Evolutionary conservation across 2,113 vertebrate species (phyloP), one percentile per base, ranked within the genome.

Genomic region (Indicator indicator): DNA sequence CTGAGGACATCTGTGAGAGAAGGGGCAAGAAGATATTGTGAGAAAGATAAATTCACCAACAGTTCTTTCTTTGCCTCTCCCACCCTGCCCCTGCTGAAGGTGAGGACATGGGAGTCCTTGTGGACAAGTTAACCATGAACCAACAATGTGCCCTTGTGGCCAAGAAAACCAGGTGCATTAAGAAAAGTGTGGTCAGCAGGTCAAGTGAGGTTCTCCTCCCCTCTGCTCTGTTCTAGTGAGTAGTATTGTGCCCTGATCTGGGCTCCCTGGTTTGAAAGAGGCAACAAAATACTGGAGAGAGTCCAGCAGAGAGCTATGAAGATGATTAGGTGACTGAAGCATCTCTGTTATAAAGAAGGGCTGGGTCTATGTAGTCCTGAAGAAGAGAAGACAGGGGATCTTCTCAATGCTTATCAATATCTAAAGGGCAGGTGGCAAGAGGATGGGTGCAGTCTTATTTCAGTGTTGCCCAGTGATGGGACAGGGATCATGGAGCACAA

Each of bases 31-130:
- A 70, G 79, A 68, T 46, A 12, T 36, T 7, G 3, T 18, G 8
- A n/a, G 44, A 94, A 84, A 71, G 40, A n/a, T 10, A 56, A 48
- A 55, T 90, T 83, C 15, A 24, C 15, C 33, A 46, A 15, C 6
- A 0, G 12, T 2, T 33, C 7, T 33, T 8, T 13, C 9, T 13
- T n/a, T 17, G 9, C 11, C 16, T 69, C 20, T 11, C 26, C 17
- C 24, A 6, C 17, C 15, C 15, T 24, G 6, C 15, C 15, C 5
- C 14, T 38, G 21, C 14, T 58, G 26, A 56, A 10, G 13, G n/a
- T 14, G 8, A 64, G 36, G 16, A 64, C 62, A 5, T 64, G 62
- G 36, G 16, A 64, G 26, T 64, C 38, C 62, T 64, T 16, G 38
- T 40, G 38, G 62, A 27, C 26, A 27, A 38, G 60, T 63, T 63